These are phyloP conservation scores for Platynereis dumerilii DNA, from an alignment of 2,888 invertebrate genomes.

Conservation along the genomic window DNA sequence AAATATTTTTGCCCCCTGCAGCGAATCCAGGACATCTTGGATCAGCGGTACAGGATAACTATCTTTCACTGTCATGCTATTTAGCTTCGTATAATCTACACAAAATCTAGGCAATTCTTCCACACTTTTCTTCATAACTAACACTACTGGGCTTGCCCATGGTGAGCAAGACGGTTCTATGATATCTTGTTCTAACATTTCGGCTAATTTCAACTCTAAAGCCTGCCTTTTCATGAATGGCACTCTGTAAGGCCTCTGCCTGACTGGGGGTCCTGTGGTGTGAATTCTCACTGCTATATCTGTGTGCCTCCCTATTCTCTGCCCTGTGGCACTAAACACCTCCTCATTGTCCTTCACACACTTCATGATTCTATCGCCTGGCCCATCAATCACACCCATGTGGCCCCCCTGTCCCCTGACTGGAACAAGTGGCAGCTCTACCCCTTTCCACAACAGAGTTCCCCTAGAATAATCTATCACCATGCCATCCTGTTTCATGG, in stretches of 20 bases:
- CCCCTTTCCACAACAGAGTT: too few relatives aligned
- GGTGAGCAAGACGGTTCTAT: constrained; percentile 8
- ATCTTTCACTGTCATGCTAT: constrained; percentile 22
- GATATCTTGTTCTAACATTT: constrained; percentile 10
- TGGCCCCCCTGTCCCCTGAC: too few relatives aligned
- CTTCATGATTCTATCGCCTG: too few relatives aligned
- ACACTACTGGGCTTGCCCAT: constrained; percentile 14
- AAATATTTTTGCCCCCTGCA: constrained; percentile 26
- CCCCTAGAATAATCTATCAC: too few relatives aligned
- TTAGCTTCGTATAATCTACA: constrained; percentile 29
- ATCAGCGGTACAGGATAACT: constrained; percentile 29
- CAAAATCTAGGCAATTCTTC: constrained; percentile 24
- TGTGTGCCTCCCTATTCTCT: not conserved
- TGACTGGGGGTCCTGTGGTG: not conserved
- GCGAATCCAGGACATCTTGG: constrained; percentile 32
- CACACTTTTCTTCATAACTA: constrained; percentile 14
- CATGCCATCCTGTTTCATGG: too few relatives aligned
- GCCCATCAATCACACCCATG: too few relatives aligned
- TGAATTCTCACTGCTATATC: not conserved
- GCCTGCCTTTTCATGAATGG: not conserved
- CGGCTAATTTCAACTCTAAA: constrained; percentile 1
- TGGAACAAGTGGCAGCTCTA: too few relatives aligned
- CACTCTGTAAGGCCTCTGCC: not conserved
- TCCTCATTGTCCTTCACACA: not conserved
- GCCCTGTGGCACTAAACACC: not conserved